phyloP scores from a whole-genome alignment of 1,140 invertebrate species.

The Drosophila ogumai region DNA sequence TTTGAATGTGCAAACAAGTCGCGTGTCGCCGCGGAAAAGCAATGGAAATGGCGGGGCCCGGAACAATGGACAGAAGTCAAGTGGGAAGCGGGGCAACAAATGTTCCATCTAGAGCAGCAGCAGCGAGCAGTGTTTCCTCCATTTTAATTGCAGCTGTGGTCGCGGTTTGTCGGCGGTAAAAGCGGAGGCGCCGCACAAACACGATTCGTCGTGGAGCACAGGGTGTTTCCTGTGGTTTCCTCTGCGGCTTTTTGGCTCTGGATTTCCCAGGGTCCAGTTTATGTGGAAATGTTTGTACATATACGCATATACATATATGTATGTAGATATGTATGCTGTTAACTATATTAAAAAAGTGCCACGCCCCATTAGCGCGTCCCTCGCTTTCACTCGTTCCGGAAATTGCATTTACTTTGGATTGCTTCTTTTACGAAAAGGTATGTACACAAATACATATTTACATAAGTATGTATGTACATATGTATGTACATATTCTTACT shows the following conservation, averaged over 20 bases:
- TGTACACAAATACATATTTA: too few species aligned
- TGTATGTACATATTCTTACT: too few species aligned
- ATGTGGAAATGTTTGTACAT: neutral
- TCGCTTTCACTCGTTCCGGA: neutral
- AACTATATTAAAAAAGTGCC: constrained; percentile 59
- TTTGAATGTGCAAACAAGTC: constrained; percentile 29
- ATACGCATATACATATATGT: constrained; percentile 1
- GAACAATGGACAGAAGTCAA: constrained; percentile 18
- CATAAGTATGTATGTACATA: too few species aligned
- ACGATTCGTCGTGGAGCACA: constrained; percentile 15
- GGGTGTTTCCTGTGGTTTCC: constrained; percentile 31
- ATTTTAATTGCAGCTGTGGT: constrained; percentile 72
- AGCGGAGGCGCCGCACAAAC: constrained; percentile 41
- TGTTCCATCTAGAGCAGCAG: constrained; percentile 35
- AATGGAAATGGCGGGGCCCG: constrained; percentile 21
- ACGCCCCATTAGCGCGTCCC: constrained; percentile 22
- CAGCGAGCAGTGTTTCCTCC: constrained; percentile 34
- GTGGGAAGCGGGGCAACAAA: constrained; percentile 55
- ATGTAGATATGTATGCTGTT: constrained; percentile 24
- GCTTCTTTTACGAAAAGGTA: neutral
- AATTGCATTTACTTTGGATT: constrained; percentile 39
- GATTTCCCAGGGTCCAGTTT: constrained; percentile 12
- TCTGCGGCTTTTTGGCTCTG: constrained; percentile 12
- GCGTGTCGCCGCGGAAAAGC: constrained; percentile 31
- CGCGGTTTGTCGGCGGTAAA: constrained; percentile 14